Base-by-base conservation (phyloP, 2,888 invertebrate genomes). In the Ectemnius lituratus region DNA sequence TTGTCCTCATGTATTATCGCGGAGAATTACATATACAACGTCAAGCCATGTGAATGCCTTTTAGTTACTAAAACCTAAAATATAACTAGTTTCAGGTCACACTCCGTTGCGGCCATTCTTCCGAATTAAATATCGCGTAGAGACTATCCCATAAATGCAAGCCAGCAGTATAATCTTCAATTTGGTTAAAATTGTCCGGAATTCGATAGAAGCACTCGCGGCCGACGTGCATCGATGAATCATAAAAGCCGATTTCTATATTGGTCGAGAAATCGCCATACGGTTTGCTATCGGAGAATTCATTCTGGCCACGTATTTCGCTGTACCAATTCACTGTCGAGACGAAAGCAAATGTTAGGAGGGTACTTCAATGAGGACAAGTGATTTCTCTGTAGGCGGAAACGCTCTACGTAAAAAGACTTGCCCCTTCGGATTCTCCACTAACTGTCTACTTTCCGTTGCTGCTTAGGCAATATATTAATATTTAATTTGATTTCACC, bases 111-210 rank as follows among this genome's bases (percentile, higher is more conserved):
- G 8, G 27, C 18, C 59, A 56, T 14, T 70, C 67, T 62, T 75
- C 75, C 75, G 64, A 76, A 76, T 76, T 75, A 76, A 75, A 75
- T 27, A 49, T 45, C 18, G n/a, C 52, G 64, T 60, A 49, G 46
- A 56, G 13, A 23, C 62, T 45, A 64, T 62, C 20, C 52, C 47
- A 3, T 23, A 64, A 67, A 62, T 62, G 56, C 70, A 75, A 76
- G 62, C 64, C 58, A 28, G 61, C 46, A 52, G 67, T 62, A 75
- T 76, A 75, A 76, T 76, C 76, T 76, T 75, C 76, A 75, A 75
- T 75, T 70, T 75, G 70, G 18, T 27, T 70, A 49, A 66, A 75
- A 76, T 76, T 66, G 70, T 57, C 61, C 52, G 46, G 16, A 47
- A 11, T 45, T 23, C 62, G 49, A 37, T 13, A 14, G n/a, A 14